Evolutionary conservation across 1,140 invertebrate genomes (phyloP), one percentile per base, ranked within the genome.

Genomic region (Cotesia glomerata): DNA sequence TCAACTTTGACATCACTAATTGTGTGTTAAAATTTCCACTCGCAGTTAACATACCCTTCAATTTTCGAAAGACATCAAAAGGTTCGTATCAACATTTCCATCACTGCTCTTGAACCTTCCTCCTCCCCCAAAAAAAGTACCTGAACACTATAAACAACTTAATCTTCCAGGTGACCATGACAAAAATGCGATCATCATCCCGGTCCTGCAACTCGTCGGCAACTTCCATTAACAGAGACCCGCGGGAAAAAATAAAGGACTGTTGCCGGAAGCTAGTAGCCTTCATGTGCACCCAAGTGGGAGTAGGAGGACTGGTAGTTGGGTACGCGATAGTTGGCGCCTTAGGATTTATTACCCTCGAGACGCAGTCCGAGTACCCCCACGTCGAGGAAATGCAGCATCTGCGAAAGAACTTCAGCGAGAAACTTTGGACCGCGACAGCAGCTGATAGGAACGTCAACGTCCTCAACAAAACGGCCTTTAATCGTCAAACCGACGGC

Each of bases 241-340:
- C 92, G 0, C 85, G 91, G 4, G 92, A 93, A 78, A 92, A 91
- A 79, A 88, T 93, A 18, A 95, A 95, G 81, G 92, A 94, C 75
- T 96, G 93, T 79, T 94, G 93, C 75, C 88, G 95, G 32, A 95
- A 95, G 81, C 88, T 95, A 73, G 91, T 95, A 36, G 94, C 94
- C 0, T 96, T 96, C 77, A 96, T 96, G 95, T 96, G 94, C 85
- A 96, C 95, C 2, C 94, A 95, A 88, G 95, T 99, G 59, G 98
- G 98, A 61, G 94, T 99, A 4, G 97, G 97, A 54, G 95, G 94
- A 0, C 87, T 99, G 4, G 96, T 99, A 13, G 95, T 99, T 0
- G 92, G 95, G 56, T 99, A 99, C 83, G 95, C 97, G 1, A 93
- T 99, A 59, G 90, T 98, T 8, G 98, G 98, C 0, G 97, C 97